Evolutionary conservation across 2,113 vertebrate species (phyloP).

Genomic region (Microcebus ravelobensis): DNA sequence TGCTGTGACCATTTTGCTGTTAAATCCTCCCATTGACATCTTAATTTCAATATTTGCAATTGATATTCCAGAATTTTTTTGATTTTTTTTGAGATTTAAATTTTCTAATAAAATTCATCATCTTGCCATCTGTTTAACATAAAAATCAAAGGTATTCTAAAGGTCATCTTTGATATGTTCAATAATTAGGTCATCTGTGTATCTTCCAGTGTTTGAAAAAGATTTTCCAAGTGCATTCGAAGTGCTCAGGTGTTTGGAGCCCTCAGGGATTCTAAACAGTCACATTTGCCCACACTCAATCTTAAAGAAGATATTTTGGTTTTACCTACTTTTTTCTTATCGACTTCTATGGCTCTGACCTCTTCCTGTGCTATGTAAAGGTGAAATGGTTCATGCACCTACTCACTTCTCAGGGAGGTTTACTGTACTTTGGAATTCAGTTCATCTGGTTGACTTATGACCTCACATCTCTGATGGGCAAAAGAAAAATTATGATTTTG

Average conservation of each 20-base stretch:
- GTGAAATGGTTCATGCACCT: neutral
- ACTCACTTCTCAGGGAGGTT: neutral
- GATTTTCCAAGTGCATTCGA: neutral
- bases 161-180: neutral
- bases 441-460: neutral
- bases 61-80: neutral
- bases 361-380: neutral
- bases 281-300: neutral
- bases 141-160: neutral
- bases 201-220: neutral
- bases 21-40: neutral
- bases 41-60: slow-evolving; percentile 27
- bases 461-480: neutral
- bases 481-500: neutral
- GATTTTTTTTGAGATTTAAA: neutral
- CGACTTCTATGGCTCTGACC: neutral
- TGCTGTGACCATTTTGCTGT: neutral
- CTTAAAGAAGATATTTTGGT: neutral
- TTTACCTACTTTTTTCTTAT: neutral
- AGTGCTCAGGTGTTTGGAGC: neutral
- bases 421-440: neutral
- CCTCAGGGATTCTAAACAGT: neutral
- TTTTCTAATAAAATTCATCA: neutral
- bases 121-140: neutral
- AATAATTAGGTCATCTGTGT: neutral